Base-by-base conservation (phyloP, 2,888 invertebrate species). In the Xestobium rufovillosum region DNA sequence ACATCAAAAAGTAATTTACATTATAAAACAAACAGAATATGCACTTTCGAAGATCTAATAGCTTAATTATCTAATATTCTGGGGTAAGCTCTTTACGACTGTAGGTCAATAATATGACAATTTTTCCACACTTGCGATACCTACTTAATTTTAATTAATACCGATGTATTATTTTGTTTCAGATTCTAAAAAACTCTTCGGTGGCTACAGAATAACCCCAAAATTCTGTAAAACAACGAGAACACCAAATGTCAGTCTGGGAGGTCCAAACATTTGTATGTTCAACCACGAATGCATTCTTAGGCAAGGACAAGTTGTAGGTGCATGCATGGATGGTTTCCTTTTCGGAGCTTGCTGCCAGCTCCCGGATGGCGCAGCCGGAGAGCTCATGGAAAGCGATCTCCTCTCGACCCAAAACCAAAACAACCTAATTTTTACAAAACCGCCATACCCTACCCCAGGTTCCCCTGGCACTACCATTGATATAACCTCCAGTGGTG, bases 281-380 rank as follows among this genome's bases (percentile, higher is more conserved):
- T 92, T 91, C 70, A 90, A 91, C 66, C 87, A 88, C 56, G 89
- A 91, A 59, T 91, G 91, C 59, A 71, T 73, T 1, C 80, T 81
- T 49, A 70, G 85, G 43, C 78, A 77, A 0, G 91, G 91, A 0
- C 78, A 83, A 57, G 83, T 89, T 47, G 85, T 91, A 0, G 89
- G 90, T 0, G 83, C 90, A 1, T 92, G 91, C 57, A 87, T 90
- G 82, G 90, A 91, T 55, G 88, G 91, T 0, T 88, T 88, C 60
- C 72, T 88, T n/a, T 90, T 90, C 54, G 91, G 91, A 2, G 87
- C 91, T 1, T 92, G 91, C 62, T 92, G 91, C 56, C 82, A 84
- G 54, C 71, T 89, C 14, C 76, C 77, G 47, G 71, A 65, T 13
- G 65, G 68, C 28, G 61, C 64, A 27, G 61, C 63, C 11, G 55